These are phyloP conservation scores for Pelobates cultripes DNA, from an alignment of 2,797 vertebrate genomes.

Conservation along the genomic window DNA sequence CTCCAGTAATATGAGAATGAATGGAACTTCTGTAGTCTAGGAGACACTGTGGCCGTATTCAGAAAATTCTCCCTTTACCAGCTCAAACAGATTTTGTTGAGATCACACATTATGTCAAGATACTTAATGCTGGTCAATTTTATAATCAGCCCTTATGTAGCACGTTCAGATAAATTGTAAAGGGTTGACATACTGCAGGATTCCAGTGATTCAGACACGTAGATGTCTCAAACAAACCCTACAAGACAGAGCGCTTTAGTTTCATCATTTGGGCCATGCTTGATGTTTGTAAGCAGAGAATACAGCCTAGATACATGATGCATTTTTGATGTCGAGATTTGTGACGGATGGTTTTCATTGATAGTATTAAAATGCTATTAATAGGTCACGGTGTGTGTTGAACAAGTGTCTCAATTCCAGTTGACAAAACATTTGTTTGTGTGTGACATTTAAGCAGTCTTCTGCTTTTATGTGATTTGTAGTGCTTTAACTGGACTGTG, in stretches of 20 bases:
- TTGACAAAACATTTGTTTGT: background rate
- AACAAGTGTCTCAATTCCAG: background rate
- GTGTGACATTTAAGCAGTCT: background rate
- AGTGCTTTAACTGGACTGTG: too few species aligned
- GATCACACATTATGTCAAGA: constrained; percentile 31
- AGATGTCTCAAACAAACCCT: background rate
- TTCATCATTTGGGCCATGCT: background rate
- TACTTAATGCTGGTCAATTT: constrained; percentile 28
- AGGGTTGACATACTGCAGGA: constrained; percentile 16
- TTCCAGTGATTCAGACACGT: background rate
- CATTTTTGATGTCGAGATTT: background rate
- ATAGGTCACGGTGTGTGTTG: background rate
- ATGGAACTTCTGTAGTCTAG: constrained; percentile 39
- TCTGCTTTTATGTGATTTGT: background rate
- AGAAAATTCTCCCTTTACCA: constrained; percentile 32
- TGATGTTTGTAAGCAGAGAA: background rate
- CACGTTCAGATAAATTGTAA: background rate
- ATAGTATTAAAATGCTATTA: background rate
- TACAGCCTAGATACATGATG: background rate
- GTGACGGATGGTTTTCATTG: constrained; percentile 9
- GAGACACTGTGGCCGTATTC: constrained; percentile 42
- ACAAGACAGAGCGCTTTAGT: background rate
- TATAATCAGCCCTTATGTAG: constrained; percentile 35
- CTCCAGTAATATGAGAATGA: constrained; percentile 5
- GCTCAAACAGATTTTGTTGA: constrained; percentile 44